Evolutionary conservation across 2,888 invertebrate genomes (phyloP).

Genomic region (Lasioglossum zephyrum): DNA sequence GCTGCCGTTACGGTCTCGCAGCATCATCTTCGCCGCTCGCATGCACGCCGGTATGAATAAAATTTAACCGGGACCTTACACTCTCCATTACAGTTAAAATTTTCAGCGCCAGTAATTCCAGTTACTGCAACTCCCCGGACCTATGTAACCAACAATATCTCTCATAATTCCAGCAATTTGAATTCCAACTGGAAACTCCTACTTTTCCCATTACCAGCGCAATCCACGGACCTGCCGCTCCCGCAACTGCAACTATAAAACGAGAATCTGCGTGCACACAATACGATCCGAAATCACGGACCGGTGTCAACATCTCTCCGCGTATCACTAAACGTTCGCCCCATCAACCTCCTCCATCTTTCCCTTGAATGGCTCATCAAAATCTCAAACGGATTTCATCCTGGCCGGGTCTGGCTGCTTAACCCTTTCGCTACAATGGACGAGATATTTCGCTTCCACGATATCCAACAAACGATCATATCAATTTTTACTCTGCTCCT

Average conservation of each 20-base stretch:
- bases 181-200: slow-evolving; percentile 23
- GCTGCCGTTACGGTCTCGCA: slow-evolving; percentile 1
- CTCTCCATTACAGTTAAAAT: slow-evolving; percentile 25
- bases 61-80: slow-evolving; percentile 16
- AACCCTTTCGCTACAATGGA: too few species aligned
- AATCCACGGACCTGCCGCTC: background rate
- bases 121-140: slow-evolving; percentile 3
- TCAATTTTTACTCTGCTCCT: too few species aligned
- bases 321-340: background rate
- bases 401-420: background rate
- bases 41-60: slow-evolving; percentile 9
- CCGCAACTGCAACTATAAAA: slow-evolving; percentile 12
- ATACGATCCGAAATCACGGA: slow-evolving; percentile 15
- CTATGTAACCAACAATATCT: slow-evolving; percentile 21
- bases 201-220: slow-evolving; percentile 22
- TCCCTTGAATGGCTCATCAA: slow-evolving; percentile 3
- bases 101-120: slow-evolving; percentile 19
- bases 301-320: slow-evolving; percentile 7
- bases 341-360: background rate
- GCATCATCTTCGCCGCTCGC: background rate
- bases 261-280: slow-evolving; percentile 5
- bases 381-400: background rate
- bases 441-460: too few species aligned
- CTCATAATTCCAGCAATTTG: slow-evolving; percentile 26
- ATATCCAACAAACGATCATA: too few species aligned